phyloP scores from a whole-genome alignment of 2,888 invertebrate species.

The Tribolium freemani region DNA sequence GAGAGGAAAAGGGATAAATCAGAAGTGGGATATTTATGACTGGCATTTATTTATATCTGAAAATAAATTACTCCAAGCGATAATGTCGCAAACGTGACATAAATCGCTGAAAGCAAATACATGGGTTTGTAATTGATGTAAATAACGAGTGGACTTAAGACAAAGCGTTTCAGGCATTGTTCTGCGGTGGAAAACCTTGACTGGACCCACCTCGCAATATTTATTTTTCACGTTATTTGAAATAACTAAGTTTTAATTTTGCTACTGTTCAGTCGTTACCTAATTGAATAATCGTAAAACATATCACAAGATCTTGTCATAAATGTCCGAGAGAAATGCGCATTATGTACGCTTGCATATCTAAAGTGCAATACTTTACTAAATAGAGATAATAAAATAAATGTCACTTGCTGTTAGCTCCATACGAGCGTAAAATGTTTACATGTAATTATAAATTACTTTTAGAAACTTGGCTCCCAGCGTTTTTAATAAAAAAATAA shows the following conservation, averaged over 20 bases:
- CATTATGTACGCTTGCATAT: not conserved
- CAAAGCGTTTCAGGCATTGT: not conserved
- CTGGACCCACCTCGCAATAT: not conserved
- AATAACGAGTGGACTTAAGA: not conserved
- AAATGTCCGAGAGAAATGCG: not conserved
- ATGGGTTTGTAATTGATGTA: conserved; percentile 22
- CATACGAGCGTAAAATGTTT: not conserved
- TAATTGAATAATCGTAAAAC: not conserved
- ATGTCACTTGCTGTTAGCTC: not conserved
- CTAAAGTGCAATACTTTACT: not conserved
- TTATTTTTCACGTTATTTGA: not conserved
- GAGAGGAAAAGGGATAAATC: conserved; percentile 7
- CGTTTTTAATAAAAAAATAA: too few relatives aligned
- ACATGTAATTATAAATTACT: not conserved
- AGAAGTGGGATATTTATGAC: conserved; percentile 12
- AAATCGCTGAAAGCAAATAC: conserved; percentile 19
- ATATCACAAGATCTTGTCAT: not conserved
- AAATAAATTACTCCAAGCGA: conserved; percentile 11
- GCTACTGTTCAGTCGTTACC: not conserved
- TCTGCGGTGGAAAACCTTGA: not conserved
- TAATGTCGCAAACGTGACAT: conserved; percentile 25
- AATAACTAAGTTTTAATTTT: not conserved
- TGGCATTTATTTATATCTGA: conserved; percentile 15
- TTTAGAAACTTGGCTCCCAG: not conserved
- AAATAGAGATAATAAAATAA: not conserved